Evolutionary conservation across 2,888 invertebrate genomes (phyloP).

Genomic region (Torymus aiolomorphi): DNA sequence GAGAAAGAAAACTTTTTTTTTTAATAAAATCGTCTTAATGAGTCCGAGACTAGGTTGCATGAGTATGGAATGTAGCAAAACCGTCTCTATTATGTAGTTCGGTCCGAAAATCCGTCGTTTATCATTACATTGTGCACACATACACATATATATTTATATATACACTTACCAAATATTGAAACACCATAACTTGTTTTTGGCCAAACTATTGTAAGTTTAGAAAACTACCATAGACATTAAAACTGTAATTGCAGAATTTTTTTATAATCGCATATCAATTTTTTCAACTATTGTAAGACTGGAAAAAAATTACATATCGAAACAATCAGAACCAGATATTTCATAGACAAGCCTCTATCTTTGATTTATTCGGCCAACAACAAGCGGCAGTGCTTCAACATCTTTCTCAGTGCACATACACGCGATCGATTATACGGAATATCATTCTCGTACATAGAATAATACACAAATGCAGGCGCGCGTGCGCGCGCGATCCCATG

Average conservation of each 20-base stretch:
- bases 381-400: background rate
- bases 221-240: too few species aligned
- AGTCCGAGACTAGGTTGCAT: slow-evolving; percentile 31
- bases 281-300: too few species aligned
- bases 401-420: background rate
- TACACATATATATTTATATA: too few species aligned
- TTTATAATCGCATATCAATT: too few species aligned
- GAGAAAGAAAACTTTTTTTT: slow-evolving; percentile 55
- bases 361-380: too few species aligned
- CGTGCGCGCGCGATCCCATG: slow-evolving; percentile 13
- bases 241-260: too few species aligned
- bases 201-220: background rate
- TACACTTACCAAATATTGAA: background rate
- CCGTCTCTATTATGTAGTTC: slow-evolving; percentile 35
- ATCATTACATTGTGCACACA: slow-evolving; percentile 6
- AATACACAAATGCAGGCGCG: slow-evolving; percentile 3
- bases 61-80: slow-evolving; percentile 54
- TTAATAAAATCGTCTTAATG: slow-evolving; percentile 27
- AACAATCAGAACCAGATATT: too few species aligned
- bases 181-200: too few species aligned
- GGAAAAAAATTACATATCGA: too few species aligned
- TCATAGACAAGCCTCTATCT: too few species aligned
- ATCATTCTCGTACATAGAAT: background rate
- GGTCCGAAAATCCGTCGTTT: slow-evolving; percentile 20
- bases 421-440: slow-evolving; percentile 7